Evolutionary conservation across 2,113 vertebrate genomes (phyloP).

Genomic region (Elanus axillaris): DNA sequence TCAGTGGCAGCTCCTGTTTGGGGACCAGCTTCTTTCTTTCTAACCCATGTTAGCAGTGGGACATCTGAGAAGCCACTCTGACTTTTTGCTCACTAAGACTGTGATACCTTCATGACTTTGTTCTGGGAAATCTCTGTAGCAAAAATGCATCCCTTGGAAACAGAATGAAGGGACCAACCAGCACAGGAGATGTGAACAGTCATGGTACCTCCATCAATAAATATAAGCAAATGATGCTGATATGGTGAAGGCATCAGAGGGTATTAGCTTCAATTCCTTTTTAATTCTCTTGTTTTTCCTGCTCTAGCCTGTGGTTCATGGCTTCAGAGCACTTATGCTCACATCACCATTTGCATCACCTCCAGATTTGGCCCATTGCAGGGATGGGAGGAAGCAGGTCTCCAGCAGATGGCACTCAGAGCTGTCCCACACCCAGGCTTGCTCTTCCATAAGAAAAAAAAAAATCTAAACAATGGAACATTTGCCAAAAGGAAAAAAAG

Average conservation of each 20-base stretch:
- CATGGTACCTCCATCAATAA: background rate
- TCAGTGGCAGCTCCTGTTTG: background rate
- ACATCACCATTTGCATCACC: background rate
- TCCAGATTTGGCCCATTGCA: background rate
- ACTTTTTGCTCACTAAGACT: background rate
- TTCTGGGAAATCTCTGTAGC: background rate
- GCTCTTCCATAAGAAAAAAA: background rate
- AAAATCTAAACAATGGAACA: constrained; percentile 47
- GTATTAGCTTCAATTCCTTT: background rate
- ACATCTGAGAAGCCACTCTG: background rate
- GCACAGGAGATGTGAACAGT: background rate
- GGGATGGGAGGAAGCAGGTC: background rate
- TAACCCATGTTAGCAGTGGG: background rate
- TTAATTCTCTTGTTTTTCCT: background rate
- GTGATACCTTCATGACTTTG: background rate
- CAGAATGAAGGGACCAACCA: background rate
- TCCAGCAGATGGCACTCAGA: constrained; percentile 66
- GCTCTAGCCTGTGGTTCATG: background rate
- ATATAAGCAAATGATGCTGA: background rate
- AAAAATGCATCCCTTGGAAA: background rate
- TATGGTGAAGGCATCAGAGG: background rate
- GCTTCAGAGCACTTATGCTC: background rate
- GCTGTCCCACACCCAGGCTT: background rate
- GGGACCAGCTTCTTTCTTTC: background rate
- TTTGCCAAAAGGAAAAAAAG: constrained; percentile 47